Base-by-base conservation (phyloP, 2,797 vertebrate species). In the Tenualosa thibaudeaui region DNA sequence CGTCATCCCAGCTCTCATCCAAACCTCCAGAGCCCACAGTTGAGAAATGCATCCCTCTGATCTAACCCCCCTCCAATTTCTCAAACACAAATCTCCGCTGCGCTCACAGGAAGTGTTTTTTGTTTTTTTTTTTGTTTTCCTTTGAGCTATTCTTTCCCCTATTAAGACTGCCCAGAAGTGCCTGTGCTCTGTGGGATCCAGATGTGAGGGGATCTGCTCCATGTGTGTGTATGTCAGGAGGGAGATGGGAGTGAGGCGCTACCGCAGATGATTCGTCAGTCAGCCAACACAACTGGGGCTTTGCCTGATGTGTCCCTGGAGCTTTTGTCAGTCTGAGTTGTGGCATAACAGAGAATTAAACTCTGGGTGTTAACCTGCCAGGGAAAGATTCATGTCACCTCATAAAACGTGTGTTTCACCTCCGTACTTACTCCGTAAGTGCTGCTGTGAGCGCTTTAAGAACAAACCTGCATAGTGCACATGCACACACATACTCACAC, bases 361-460 rank as follows among this genome's bases (percentile, higher is more conserved):
- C 15, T 43, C 31, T 37, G 68, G 68, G 15, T 43, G 68, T 75
- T 75, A 71, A 75, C 68, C 68, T 75, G 68, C 37, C 68, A 75
- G 37, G 37, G 31, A 22, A 17, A 43, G 68, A 75, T 75, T 75
- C 68, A 75, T 43, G 37, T 6, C 68, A 1, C 22, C 22, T 62
- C 58, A 62, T 62, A 62, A 62, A 62, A 62, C 2, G 7, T 10
- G 7, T 10, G 56, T n/a, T 22, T 5, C 56, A 58, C 56, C 22
- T 19, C 56, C 17, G 6, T 7, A 19, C 19, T 3, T n/a, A n/a
- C n/a, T n/a, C n/a, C n/a, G n/a, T n/a, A 58, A 58, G 56, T 22
- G 56, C 56, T 58, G 19, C 56, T 58, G 19, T 58, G 56, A 22
- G 58, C 58, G 24, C 58, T 62, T 24, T 62, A 10, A 9, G n/a